phyloP scores from a whole-genome alignment of 2,888 invertebrate genomes.

The Tethea ocularis region DNA sequence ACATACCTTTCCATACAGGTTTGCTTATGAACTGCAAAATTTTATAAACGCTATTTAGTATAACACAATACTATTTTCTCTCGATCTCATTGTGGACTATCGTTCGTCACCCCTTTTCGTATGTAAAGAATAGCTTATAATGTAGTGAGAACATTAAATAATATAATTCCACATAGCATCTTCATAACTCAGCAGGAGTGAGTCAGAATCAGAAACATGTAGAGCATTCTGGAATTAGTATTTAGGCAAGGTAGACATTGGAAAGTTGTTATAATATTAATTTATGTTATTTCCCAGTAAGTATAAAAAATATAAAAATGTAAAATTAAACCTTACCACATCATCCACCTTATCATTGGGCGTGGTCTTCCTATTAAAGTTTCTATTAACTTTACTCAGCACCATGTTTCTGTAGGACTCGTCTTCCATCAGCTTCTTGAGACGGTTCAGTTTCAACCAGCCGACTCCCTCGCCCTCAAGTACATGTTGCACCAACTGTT shows the following conservation, averaged over 20 bases:
- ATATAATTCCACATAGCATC: too few relatives aligned
- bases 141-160: neutral
- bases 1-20: conserved; percentile 97
- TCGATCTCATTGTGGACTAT: too few relatives aligned
- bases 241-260: too few relatives aligned
- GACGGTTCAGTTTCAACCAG: conserved; percentile 96
- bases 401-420: conserved; percentile 98
- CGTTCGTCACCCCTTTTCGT: too few relatives aligned
- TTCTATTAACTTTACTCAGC: conserved; percentile 96
- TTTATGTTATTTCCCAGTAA: too few relatives aligned
- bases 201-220: too few relatives aligned
- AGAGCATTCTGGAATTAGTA: too few relatives aligned
- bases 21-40: conserved; percentile 91
- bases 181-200: too few relatives aligned
- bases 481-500: conserved; percentile 90
- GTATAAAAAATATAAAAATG: neutral
- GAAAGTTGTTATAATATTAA: too few relatives aligned
- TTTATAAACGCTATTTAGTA: neutral
- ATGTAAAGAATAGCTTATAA: neutral
- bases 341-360: conserved; percentile 99
- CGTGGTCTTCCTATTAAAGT: conserved; percentile 95
- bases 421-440: conserved; percentile 99
- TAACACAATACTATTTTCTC: too few relatives aligned
- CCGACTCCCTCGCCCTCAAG: conserved; percentile 97
- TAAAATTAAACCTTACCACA: conserved; percentile 87